phyloP scores from a whole-genome alignment of 2,113 vertebrate genomes.

The Taxidea taxus region DNA sequence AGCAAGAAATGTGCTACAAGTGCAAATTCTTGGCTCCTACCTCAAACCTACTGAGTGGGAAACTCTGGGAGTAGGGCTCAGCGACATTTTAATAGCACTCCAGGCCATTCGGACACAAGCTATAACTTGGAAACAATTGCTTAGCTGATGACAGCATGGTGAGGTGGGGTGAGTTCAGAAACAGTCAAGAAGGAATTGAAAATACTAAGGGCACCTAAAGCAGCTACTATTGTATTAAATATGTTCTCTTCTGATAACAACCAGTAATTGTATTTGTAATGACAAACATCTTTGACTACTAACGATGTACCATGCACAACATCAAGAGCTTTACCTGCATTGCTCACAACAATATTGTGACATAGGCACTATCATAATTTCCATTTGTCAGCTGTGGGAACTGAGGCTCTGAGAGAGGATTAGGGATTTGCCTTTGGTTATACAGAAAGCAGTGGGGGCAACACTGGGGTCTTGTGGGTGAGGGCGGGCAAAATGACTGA shows the following conservation, averaged over 20 bases:
- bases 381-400: background rate
- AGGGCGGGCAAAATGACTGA: background rate
- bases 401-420: background rate
- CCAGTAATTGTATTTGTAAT: background rate
- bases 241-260: background rate
- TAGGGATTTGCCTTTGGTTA: background rate
- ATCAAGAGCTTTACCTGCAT: background rate
- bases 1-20: background rate
- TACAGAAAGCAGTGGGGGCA: background rate
- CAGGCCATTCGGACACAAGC: background rate
- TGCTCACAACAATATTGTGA: background rate
- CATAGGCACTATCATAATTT: background rate
- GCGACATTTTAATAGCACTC: background rate
- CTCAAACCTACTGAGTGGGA: background rate
- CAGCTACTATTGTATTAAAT: background rate
- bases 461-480: background rate
- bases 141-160: background rate
- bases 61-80: no score
- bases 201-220: background rate
- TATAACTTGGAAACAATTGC: background rate
- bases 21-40: background rate
- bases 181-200: background rate
- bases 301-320: background rate
- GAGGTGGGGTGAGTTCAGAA: background rate
- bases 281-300: background rate